A percentile compares a stretch with the other conserved stretches of the same genome.
Conservation (phyloP, 2,888 invertebrate species). For the Chromoteleia sp. region DNA sequence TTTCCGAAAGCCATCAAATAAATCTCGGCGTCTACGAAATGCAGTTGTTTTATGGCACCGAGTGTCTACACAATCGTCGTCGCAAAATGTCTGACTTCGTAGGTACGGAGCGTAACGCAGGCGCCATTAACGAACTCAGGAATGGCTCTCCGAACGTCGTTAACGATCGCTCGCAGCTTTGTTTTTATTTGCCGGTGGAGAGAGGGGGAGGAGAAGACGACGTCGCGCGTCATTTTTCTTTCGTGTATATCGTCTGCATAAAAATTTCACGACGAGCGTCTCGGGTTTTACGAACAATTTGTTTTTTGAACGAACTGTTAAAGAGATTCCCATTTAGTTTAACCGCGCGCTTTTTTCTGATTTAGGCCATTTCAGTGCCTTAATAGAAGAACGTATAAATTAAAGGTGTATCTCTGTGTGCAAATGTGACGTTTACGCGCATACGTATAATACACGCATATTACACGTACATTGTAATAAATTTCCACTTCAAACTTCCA, state of each 20-base stretch:
- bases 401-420: too few relatives aligned
- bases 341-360: constrained; percentile 1
- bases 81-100: constrained; percentile 69
- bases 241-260: constrained; percentile 44
- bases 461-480: too few relatives aligned
- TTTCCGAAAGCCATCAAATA: constrained; percentile 68
- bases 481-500: too few relatives aligned
- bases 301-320: constrained; percentile 16
- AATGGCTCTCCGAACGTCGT: constrained; percentile 68
- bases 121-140: constrained; percentile 69
- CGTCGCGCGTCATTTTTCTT: constrained; percentile 61
- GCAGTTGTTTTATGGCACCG: constrained; percentile 66
- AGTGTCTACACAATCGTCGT: constrained; percentile 67
- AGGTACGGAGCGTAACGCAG: constrained; percentile 70
- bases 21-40: constrained; percentile 61
- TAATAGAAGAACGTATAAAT: not conserved
- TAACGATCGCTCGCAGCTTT: constrained; percentile 69
- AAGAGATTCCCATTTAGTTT: constrained; percentile 10
- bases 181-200: constrained; percentile 60
- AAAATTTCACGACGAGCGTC: constrained; percentile 46
- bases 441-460: too few relatives aligned
- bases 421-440: too few relatives aligned
- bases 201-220: constrained; percentile 22
- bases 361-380: not conserved
- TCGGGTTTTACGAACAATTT: constrained; percentile 46